Evolutionary conservation across 2,888 invertebrate genomes (phyloP), one percentile per base, ranked within the genome.

Genomic region (Glyphotaelius pellucidus): DNA sequence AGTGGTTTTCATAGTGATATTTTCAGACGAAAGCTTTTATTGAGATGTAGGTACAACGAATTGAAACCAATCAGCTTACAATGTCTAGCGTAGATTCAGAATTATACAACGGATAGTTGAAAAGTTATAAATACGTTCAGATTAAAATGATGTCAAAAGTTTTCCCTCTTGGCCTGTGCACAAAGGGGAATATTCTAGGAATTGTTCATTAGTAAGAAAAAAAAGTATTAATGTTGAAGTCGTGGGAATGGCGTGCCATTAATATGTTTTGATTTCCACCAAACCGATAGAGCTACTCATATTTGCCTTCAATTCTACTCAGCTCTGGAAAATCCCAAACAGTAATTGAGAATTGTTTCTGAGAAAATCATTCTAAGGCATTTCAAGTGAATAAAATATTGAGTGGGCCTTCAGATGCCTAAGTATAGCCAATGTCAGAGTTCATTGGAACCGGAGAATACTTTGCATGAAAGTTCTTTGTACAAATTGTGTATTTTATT

Each of bases 381-480:
- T 9, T 67, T 86, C 12, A 30, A 47, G 86, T 47, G 25, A 47
- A 42, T 86, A 86, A 47, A 86, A 86, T 47, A 86, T 42, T 86
- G 86, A 86, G 86, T 47, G 86, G 11, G 86, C 42, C 25, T 81
- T 90, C 35, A 90, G 25, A 80, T 80, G n/a, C 19, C 67, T 67
- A 25, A 67, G n/a, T 47, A 81, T 90, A 31, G 81, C 42, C 81
- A 81, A 80, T 47, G 90, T 81, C 42, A 90, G 42, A 80, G 81
- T 90, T 90, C 81, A 86, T 38, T 86, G 86, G 31, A 81, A 90
- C 42, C 81, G 81, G 30, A 30, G 30, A 38, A 90, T 81, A 47
- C n/a, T 80, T 89, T 89, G 30, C 89, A 89, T 30, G 52, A 14
- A 80, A 14, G 30, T 30, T 42, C n/a, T n/a, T 86, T 32, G 83